phyloP scores from a whole-genome alignment of 2,797 vertebrate genomes.

The Meda fulgida region DNA sequence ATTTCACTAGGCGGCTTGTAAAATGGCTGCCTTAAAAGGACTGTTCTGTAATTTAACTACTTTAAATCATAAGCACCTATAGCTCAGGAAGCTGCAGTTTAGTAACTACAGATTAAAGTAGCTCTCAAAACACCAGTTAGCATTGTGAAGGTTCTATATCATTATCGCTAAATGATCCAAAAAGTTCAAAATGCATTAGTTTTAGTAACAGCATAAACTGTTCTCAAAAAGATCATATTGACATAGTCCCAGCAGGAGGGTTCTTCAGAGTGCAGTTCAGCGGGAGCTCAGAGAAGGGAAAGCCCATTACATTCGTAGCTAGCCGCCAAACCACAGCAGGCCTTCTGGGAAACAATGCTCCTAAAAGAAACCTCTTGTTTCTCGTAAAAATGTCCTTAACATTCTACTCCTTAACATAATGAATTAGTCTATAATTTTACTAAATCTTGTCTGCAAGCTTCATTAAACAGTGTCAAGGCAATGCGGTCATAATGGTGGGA shows the following conservation, averaged over 20 bases:
- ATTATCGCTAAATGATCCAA: neutral
- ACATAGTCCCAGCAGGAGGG: conserved; percentile 21
- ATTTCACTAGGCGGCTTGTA: neutral
- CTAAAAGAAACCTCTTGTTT: conserved; percentile 52
- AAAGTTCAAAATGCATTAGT: neutral
- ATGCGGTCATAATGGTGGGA: conserved; percentile 12
- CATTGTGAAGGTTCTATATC: neutral
- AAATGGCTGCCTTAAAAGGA: neutral
- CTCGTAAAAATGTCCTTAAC: conserved; percentile 55
- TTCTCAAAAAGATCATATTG: conserved; percentile 16
- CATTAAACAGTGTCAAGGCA: conserved; percentile 37
- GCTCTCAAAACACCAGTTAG: neutral
- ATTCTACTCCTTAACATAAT: conserved; percentile 22
- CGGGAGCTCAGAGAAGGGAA: conserved; percentile 35
- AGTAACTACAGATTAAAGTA: neutral
- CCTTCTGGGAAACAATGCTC: conserved; percentile 47
- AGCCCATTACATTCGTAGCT: conserved; percentile 52
- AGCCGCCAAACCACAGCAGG: conserved; percentile 55
- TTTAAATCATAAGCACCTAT: neutral
- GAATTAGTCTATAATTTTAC: conserved; percentile 42
- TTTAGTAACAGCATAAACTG: conserved; percentile 3
- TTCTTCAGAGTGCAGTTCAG: conserved; percentile 23
- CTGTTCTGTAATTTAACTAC: neutral
- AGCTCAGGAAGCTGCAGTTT: neutral
- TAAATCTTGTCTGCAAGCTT: conserved; percentile 42